Evolutionary conservation across 53 echinoderm and acorn worm species (phyloP), one percentile per base, ranked within the genome.

Genomic region (Pentamera pediparva): DNA sequence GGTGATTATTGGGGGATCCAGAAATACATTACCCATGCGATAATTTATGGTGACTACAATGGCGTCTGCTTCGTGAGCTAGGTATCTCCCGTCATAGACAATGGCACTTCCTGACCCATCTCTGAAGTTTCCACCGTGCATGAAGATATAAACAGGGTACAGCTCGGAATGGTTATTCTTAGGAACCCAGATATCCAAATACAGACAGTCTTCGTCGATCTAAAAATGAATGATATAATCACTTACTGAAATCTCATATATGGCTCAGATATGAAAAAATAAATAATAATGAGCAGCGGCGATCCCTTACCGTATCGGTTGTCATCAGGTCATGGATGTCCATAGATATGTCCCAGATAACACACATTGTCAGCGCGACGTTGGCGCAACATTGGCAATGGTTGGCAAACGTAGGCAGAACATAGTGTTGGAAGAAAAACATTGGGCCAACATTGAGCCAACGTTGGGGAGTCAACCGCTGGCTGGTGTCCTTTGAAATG

Each of bases 91-190:
- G 34, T 77, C 77, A 15, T 77, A 62, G 0, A 77, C 57, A n/a
- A 77, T 24, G 33, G 61, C 62, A 10, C 31, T 43, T 5, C 77
- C 77, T 31, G 57, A 56, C 2, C 77, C 77, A 29, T 77, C 61
- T 31, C 63, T 61, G 29, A 77, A 77, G 51, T 77, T 77, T 5
- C 77, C 77, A 17, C 77, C 77, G 50, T 77, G 77, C 22, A 77
- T 61, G 43, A 77, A 77, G 43, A 77, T 62, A 2, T 41, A 37
- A 27, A 77, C 77, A 6, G 77, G 77, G 15, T 61, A 77, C 17
- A 54, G 73, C 3, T 51, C 73, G 12, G 73, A 72, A n/a, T 54
- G 73, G 73, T 72, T 72, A 20, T 21, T 53, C 24, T 31, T 72
- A 18, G 73, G 78, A 28, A 65, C 38, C 52, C 64, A 78, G 19